Conservation (phyloP, 2,888 invertebrate species). For the Mayetiola destructor region DNA sequence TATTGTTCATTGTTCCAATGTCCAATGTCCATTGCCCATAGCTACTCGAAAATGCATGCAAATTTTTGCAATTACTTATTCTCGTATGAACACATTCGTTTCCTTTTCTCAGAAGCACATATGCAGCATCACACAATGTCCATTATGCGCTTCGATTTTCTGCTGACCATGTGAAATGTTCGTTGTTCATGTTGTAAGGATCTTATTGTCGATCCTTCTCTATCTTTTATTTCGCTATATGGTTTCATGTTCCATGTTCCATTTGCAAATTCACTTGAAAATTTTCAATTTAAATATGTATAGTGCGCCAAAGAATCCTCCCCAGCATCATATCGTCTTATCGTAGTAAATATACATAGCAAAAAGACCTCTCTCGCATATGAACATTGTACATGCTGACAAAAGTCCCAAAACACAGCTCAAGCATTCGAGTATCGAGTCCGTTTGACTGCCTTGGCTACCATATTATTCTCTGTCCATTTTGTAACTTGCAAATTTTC, state of each 20-base stretch:
- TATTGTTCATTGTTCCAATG: no score
- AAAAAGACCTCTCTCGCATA: no score
- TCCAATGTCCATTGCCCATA: no score
- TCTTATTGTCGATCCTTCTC: not conserved
- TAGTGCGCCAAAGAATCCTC: slow-evolving; percentile 5
- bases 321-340: no score
- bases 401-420: slow-evolving; percentile 11
- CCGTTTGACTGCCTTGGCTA: slow-evolving; percentile 8
- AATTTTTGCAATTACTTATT: slow-evolving; percentile 12
- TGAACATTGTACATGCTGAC: no score
- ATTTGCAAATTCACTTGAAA: not conserved
- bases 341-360: no score
- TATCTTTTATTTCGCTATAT: not conserved
- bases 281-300: slow-evolving; percentile 13
- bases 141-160: no score
- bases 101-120: not conserved
- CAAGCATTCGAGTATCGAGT: no score
- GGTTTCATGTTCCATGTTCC: not conserved
- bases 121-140: slow-evolving; percentile 5
- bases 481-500: not conserved
- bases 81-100: slow-evolving; percentile 1
- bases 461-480: slow-evolving; percentile 12
- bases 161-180: no score
- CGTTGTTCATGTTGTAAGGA: no score
- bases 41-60: slow-evolving; percentile 6